Evolutionary conservation across 2,888 invertebrate species (phyloP), one percentile per base, ranked within the genome.

Genomic region (Helleia helle): DNA sequence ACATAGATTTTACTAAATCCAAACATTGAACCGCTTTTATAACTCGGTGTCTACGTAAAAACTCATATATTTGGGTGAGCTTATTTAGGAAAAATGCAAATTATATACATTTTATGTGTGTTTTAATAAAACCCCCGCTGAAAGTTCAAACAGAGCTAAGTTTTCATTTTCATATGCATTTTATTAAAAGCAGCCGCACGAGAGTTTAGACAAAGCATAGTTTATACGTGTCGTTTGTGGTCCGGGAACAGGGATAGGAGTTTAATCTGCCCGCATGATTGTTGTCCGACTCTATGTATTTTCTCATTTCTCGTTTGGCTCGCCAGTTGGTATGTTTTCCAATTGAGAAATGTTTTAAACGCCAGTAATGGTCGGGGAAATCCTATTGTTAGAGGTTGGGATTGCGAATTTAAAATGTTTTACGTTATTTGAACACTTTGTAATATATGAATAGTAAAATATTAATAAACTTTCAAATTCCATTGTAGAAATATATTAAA

Each of bases 201-300:
- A n/a, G n/a, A 25, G 41, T 41, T 36, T 38, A 39, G 40, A 43
- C 41, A 46, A 48, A 48, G 48, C 48, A 26, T 36, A 36, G 42
- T 42, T 44, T 42, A 42, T 42, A 36, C 38, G 34, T 29, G 31
- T 24, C 24, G 39, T 31, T 34, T 17, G 38, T 17, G 36, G 39
- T 37, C 14, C 26, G 28, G 24, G 31, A 5, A 34, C n/a, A 13
- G 17, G 14, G 24, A 15, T 27, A 31, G 44, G 42, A 27, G 40
- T 43, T 47, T 43, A 40, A 47, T 42, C 43, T 38, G 43, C 49
- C 49, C 49, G 44, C 45, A 49, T 49, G 36, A 34, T 40, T 38
- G 43, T 44, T 38, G 44, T 43, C 31, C 37, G 38, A 29, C 26
- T 44, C 15, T 24, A 22, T 39, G 18, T 14, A 30, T 22, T 22